Evolutionary conservation across 2,113 vertebrate genomes (phyloP).

Genomic region (Piaya cayana): DNA sequence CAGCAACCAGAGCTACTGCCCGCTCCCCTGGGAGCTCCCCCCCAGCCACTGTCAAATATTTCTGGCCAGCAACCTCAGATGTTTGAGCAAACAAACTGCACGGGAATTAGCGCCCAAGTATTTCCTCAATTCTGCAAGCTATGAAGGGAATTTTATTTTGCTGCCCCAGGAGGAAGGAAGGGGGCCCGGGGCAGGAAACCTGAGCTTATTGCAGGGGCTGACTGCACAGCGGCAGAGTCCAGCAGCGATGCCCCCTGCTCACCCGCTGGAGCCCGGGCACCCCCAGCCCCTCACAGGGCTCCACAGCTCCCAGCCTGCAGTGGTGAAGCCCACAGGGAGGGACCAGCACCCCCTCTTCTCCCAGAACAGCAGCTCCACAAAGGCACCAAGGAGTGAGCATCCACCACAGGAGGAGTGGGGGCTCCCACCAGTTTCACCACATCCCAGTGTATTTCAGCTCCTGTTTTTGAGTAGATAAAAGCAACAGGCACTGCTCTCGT

Average conservation of each 20-base stretch:
- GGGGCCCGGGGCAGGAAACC: fast-evolving
- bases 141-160: constrained; percentile 57
- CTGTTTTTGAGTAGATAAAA: fast-evolving
- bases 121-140: constrained; percentile 45
- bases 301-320: neutral
- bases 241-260: neutral
- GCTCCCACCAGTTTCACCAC: neutral
- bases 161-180: neutral
- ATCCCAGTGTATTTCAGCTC: neutral
- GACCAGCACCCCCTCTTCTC: fast-evolving
- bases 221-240: fast-evolving
- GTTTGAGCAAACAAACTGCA: constrained; percentile 32
- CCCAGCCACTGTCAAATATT: neutral
- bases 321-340: neutral
- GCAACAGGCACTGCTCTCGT: fast-evolving
- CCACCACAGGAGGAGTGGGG: no score
- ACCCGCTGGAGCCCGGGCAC: fast-evolving
- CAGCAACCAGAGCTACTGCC: fast-evolving
- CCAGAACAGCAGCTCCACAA: fast-evolving
- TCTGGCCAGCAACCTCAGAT: neutral
- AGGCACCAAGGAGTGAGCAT: neutral
- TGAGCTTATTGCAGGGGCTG: neutral
- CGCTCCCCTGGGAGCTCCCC: neutral
- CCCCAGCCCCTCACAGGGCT: neutral
- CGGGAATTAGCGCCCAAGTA: constrained; percentile 40